These are phyloP conservation scores for Ethmia dodecea DNA, from an alignment of 2,888 invertebrate species.

Conservation along the genomic window DNA sequence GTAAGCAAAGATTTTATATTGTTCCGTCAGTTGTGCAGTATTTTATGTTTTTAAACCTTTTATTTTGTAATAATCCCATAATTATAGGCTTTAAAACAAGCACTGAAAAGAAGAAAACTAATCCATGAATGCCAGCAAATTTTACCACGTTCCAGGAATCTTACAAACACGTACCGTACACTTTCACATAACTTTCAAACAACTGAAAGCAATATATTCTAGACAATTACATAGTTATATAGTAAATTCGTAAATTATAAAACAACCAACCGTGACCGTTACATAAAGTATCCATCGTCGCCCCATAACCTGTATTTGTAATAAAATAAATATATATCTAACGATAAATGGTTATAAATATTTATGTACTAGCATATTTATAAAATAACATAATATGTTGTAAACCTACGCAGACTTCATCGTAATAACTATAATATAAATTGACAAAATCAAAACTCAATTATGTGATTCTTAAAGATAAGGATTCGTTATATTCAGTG, in stretches of 20 bases:
- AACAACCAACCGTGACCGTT: constrained; percentile 1
- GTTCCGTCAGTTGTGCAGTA: too few relatives aligned
- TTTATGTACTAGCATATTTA: constrained; percentile 47
- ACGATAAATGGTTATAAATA: constrained; percentile 35
- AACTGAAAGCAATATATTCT: too few relatives aligned
- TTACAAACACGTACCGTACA: too few relatives aligned
- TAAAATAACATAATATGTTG: constrained; percentile 48
- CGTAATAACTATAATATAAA: constrained; percentile 48
- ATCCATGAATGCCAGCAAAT: too few relatives aligned
- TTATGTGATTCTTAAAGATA: constrained; percentile 45
- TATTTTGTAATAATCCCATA: too few relatives aligned
- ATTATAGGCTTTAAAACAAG: too few relatives aligned
- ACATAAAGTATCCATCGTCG: constrained; percentile 2
- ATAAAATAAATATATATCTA: constrained; percentile 37
- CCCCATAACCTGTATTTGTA: constrained; percentile 24
- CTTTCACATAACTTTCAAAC: too few relatives aligned
- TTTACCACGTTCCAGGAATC: too few relatives aligned
- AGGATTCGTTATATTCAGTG: constrained; percentile 45
- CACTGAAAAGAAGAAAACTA: too few relatives aligned
- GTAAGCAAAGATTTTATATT: too few relatives aligned
- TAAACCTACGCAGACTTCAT: constrained; percentile 60
- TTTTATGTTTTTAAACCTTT: too few relatives aligned
- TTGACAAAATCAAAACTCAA: constrained; percentile 55
- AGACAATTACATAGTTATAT: constrained; percentile 42
- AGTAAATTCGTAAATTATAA: constrained; percentile 52